phyloP scores from a whole-genome alignment of 2,888 invertebrate species.

The Conchocele bisecta region DNA sequence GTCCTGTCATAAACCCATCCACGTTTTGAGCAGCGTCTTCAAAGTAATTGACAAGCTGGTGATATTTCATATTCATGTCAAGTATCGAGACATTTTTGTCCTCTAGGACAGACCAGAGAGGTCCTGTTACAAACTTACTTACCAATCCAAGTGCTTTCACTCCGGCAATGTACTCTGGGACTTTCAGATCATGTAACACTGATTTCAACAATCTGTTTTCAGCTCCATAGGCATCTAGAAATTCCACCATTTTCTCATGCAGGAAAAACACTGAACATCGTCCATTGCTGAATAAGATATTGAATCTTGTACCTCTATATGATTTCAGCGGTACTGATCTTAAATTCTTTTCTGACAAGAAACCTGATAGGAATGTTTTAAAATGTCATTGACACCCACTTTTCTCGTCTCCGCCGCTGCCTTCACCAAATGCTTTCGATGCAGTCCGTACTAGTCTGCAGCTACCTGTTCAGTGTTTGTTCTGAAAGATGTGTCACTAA shows the following conservation, averaged over 20 bases:
- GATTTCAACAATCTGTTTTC: constrained; percentile 48
- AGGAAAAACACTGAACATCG: constrained; percentile 38
- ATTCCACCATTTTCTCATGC: constrained; percentile 34
- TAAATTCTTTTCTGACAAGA: constrained; percentile 14
- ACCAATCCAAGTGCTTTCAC: constrained; percentile 61
- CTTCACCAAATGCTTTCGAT: constrained; percentile 41
- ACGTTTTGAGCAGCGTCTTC: constrained; percentile 17
- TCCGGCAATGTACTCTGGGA: constrained; percentile 52
- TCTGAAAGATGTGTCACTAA: constrained; percentile 20
- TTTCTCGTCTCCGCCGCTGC: constrained; percentile 42
- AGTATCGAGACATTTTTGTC: constrained; percentile 29
- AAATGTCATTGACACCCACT: constrained; percentile 32
- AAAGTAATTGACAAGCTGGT: constrained; percentile 19
- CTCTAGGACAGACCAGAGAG: constrained; percentile 41
- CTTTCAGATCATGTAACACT: constrained; percentile 45
- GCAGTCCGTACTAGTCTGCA: constrained; percentile 33
- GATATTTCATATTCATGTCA: constrained; percentile 33
- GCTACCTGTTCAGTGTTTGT: constrained; percentile 26
- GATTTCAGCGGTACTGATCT: constrained; percentile 22
- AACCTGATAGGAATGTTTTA: constrained; percentile 6
- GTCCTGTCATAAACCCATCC: constrained; percentile 17
- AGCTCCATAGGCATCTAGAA: constrained; percentile 27
- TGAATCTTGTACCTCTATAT: constrained; percentile 26
- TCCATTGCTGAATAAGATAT: constrained; percentile 30
- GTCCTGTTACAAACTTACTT: constrained; percentile 37